Evolutionary conservation across 2,888 invertebrate species (phyloP).

Genomic region (Plagodis pulveraria): DNA sequence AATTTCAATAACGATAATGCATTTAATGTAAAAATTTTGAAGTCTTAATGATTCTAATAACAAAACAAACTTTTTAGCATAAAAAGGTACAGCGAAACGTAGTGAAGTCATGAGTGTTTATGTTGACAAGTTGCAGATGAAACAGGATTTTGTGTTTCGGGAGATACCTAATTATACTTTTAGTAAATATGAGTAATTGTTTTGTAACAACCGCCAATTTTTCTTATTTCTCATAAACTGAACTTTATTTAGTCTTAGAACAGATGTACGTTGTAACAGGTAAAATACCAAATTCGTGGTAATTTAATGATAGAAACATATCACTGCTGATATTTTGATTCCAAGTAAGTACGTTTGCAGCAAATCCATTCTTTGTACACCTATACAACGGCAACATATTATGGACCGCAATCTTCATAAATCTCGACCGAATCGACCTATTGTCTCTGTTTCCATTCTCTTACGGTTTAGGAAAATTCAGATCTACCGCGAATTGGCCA

Average conservation of each 20-base stretch:
- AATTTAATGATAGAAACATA: conserved; percentile 9
- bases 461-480: conserved; percentile 74
- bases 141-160: conserved; percentile 6
- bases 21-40: conserved; percentile 29
- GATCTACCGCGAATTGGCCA: conserved; percentile 72
- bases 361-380: conserved; percentile 41
- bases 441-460: conserved; percentile 72
- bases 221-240: no score
- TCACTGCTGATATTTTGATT: conserved; percentile 32
- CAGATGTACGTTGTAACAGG: no score
- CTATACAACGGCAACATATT: conserved; percentile 51
- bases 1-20: conserved; percentile 35
- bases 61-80: conserved; percentile 33
- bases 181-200: background rate
- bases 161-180: no score
- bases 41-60: conserved; percentile 34
- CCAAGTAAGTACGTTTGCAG: conserved; percentile 30
- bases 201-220: background rate
- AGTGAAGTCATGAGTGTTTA: conserved; percentile 30
- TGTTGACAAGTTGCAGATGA: conserved; percentile 21
- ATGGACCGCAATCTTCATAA: conserved; percentile 74
- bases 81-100: conserved; percentile 28
- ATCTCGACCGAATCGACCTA: conserved; percentile 71
- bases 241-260: no score
- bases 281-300: background rate